Evolutionary conservation across 2,888 invertebrate genomes (phyloP).

Genomic region (Limenitis camilla): DNA sequence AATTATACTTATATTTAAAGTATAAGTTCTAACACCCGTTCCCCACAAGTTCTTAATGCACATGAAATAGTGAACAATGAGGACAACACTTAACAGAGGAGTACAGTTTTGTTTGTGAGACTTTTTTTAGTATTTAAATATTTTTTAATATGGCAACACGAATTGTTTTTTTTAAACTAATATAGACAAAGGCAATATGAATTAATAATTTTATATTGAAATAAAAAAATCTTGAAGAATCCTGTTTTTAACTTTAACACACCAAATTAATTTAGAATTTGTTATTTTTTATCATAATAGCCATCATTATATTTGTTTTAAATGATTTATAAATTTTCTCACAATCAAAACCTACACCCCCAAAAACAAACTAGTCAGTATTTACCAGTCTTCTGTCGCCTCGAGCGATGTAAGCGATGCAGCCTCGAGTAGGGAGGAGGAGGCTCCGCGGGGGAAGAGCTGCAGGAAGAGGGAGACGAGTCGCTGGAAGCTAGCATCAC

Average conservation of each 20-base stretch:
- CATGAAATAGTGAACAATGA: slow-evolving; percentile 12
- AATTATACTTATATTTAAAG: not conserved
- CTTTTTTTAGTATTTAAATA: not conserved
- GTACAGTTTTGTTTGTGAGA: not conserved
- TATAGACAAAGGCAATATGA: too few species aligned
- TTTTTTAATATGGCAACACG: too few species aligned
- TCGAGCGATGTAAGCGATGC: slow-evolving; percentile 80
- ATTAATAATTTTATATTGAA: too few species aligned
- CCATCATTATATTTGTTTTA: too few species aligned
- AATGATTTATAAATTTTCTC: too few species aligned
- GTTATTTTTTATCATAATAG: too few species aligned
- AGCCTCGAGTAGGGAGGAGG: slow-evolving; percentile 77
- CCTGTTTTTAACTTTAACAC: too few species aligned
- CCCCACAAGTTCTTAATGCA: slow-evolving; percentile 8
- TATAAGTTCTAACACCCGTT: slow-evolving; percentile 11
- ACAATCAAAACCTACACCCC: not conserved
- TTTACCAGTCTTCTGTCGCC: slow-evolving; percentile 85
- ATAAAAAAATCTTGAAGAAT: too few species aligned
- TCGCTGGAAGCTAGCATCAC: slow-evolving; percentile 86
- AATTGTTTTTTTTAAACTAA: too few species aligned
- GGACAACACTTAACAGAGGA: slow-evolving; percentile 8
- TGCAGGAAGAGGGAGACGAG: slow-evolving; percentile 79
- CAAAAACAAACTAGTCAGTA: slow-evolving; percentile 21
- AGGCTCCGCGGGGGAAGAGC: slow-evolving; percentile 73
- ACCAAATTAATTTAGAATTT: too few species aligned